phyloP scores from a whole-genome alignment of 2,888 invertebrate genomes.

The Coelogynopora nodosa region DNA sequence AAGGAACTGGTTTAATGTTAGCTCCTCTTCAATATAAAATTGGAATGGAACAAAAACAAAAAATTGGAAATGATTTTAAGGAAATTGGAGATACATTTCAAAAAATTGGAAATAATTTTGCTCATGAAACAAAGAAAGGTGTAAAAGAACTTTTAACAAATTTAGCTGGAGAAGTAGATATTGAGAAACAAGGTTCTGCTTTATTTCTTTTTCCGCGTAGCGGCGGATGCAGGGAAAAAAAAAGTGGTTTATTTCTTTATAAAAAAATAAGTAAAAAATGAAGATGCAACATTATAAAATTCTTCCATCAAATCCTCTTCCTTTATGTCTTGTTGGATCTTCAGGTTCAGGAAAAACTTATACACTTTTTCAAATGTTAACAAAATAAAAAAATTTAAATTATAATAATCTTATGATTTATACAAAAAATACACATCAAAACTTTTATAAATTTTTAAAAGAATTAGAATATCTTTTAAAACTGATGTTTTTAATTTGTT shows the following conservation, averaged over 20 bases:
- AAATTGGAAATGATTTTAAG: no score
- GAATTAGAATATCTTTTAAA: not conserved
- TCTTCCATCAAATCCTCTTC: not conserved
- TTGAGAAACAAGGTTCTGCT: no score
- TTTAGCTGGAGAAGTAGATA: no score
- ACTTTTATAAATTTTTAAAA: not conserved
- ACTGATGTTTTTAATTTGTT: not conserved
- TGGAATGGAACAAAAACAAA: no score
- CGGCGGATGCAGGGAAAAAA: no score
- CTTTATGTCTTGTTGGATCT: not conserved
- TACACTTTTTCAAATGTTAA: not conserved
- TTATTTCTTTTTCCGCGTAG: no score
- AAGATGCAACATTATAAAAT: not conserved
- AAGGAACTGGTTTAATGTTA: not conserved
- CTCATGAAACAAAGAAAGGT: no score
- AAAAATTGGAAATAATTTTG: no score
- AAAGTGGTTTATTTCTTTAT: no score
- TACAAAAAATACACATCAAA: not conserved
- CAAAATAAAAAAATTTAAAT: not conserved
- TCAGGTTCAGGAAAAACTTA: not conserved
- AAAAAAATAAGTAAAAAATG: not conserved
- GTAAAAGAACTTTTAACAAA: no score
- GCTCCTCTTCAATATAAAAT: no score
- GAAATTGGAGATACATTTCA: no score
- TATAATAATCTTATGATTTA: not conserved